phyloP scores from a whole-genome alignment of 2,888 invertebrate genomes.

The Cabera pusaria region DNA sequence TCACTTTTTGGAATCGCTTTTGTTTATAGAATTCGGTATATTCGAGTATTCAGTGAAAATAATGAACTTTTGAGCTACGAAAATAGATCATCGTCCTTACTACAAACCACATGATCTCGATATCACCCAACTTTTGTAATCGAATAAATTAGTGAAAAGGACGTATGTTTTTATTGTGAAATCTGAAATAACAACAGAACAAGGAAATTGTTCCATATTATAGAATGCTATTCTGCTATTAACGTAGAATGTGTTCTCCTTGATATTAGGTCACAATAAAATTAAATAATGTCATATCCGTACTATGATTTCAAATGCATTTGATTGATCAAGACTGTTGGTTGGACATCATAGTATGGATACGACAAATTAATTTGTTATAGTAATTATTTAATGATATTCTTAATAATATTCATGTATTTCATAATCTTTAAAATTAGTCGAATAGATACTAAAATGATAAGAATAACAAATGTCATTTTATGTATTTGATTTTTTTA shows the following conservation, averaged over 20 bases:
- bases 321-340: constrained; percentile 4
- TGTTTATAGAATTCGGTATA: too few relatives aligned
- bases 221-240: constrained; percentile 15
- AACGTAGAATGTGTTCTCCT: constrained; percentile 17
- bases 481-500: constrained; percentile 15
- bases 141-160: too few relatives aligned
- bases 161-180: too few relatives aligned
- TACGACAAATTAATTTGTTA: constrained; percentile 5
- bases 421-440: constrained; percentile 13
- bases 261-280: constrained; percentile 22
- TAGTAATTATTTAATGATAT: constrained; percentile 9
- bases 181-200: not conserved
- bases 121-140: too few relatives aligned
- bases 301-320: constrained; percentile 2
- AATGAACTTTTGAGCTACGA: too few relatives aligned
- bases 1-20: not conserved
- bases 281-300: constrained; percentile 14
- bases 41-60: too few relatives aligned
- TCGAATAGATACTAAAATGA: constrained; percentile 10
- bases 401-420: constrained; percentile 17
- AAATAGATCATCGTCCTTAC: too few relatives aligned
- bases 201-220: constrained; percentile 11
- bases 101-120: too few relatives aligned
- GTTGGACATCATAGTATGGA: constrained; percentile 2
- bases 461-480: constrained; percentile 1